A percentile compares a stretch with the other conserved stretches of the same genome.
Conservation (phyloP, 2,797 vertebrate species). For the Acipenser ruthenus region DNA sequence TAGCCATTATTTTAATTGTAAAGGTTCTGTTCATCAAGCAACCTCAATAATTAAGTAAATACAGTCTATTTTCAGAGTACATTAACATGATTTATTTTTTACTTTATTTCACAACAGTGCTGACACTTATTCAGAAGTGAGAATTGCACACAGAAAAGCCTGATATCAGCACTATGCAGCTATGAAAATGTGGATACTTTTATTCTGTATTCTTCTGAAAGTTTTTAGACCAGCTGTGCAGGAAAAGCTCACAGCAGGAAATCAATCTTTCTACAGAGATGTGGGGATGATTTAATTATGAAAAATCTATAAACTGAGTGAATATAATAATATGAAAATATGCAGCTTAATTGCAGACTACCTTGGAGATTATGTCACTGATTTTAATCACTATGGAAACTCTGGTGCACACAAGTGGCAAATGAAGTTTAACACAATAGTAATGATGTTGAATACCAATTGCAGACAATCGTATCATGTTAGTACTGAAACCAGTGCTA, state of each 20-base stretch:
- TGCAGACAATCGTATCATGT: too few species aligned
- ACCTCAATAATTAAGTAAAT: conserved; percentile 9
- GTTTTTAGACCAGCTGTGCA: background rate
- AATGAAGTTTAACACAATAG: too few species aligned
- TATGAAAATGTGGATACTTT: background rate
- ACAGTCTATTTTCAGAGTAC: conserved; percentile 14
- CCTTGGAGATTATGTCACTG: too few species aligned
- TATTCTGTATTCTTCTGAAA: background rate
- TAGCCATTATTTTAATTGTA: conserved; percentile 50
- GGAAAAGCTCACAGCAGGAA: conserved; percentile 2
- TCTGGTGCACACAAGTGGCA: too few species aligned
- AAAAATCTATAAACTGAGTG: background rate
- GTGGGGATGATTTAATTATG: background rate
- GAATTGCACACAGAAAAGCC: conserved; percentile 12
- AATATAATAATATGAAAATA: background rate
- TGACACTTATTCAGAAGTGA: conserved; percentile 21
- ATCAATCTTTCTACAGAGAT: conserved; percentile 1
- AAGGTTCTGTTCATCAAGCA: conserved; percentile 22
- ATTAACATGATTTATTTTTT: conserved; percentile 1
- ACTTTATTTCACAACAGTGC: conserved; percentile 11
- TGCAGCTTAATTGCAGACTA: too few species aligned
- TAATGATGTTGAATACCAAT: too few species aligned
- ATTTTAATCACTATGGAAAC: too few species aligned
- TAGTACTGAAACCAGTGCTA: too few species aligned
- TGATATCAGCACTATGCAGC: background rate